These are phyloP conservation scores for Neosilurus hyrtlii DNA, from an alignment of 2,797 vertebrate genomes.

Conservation along the genomic window DNA sequence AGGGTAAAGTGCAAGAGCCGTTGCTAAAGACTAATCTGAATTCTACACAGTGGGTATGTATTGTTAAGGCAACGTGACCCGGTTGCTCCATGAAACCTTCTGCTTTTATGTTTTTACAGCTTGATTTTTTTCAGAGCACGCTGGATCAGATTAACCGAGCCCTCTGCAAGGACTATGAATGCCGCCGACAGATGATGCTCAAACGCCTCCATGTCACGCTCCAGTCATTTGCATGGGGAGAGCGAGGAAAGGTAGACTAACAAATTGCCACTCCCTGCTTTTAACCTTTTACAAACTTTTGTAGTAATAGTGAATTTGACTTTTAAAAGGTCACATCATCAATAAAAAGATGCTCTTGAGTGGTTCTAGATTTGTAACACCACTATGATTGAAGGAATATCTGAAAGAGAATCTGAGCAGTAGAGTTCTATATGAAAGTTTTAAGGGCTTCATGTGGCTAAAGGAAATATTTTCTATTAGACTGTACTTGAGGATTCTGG, in stretches of 20 bases:
- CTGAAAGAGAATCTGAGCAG: neutral
- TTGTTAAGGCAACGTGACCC: neutral
- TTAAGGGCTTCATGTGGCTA: neutral
- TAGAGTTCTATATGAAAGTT: neutral
- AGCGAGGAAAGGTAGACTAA: slow-evolving; percentile 75
- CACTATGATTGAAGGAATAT: neutral
- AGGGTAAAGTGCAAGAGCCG: slow-evolving; percentile 57
- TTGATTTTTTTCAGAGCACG: slow-evolving; percentile 51
- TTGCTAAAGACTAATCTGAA: slow-evolving; percentile 66
- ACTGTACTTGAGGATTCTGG: too few relatives aligned
- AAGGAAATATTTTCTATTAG: too few relatives aligned
- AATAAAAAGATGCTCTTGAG: neutral
- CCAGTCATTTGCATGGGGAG: slow-evolving; percentile 85
- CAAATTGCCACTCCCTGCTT: neutral
- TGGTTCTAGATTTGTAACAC: neutral
- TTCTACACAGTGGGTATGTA: slow-evolving; percentile 74
- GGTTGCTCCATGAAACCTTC: neutral
- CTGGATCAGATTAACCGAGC: slow-evolving; percentile 64
- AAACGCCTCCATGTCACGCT: slow-evolving; percentile 83
- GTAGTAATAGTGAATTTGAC: neutral
- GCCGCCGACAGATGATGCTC: slow-evolving; percentile 79
- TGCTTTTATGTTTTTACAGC: slow-evolving; percentile 14
- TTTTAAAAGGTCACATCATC: neutral
- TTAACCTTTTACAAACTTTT: neutral
- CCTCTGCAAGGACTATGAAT: slow-evolving; percentile 74